Evolutionary conservation across 2,888 invertebrate genomes (phyloP), one percentile per base, ranked within the genome.

Genomic region (Megamerina dolium): DNA sequence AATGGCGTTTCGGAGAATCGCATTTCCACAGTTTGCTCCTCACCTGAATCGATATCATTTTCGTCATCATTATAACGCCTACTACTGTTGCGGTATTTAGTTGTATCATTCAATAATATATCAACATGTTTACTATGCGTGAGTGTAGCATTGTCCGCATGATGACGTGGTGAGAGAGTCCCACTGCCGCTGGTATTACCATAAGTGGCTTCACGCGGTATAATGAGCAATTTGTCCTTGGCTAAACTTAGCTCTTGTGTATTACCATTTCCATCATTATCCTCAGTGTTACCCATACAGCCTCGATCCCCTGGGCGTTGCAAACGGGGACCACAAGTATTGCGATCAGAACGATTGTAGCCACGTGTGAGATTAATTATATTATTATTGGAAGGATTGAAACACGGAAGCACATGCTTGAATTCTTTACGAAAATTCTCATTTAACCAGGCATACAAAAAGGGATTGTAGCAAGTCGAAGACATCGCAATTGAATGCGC

Each of bases 401-500:
- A 79, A 58, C 81, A 81, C 6, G 81, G 81, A 53, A 82, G 73
- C 44, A 87, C 78, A 66, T 83, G 82, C 63, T 86, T 89, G 68
- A 94, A 93, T 68, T 94, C 92, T 67, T 93, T 92, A 37, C 92
- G 81, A 63, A 95, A 95, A 50, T 71, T 72, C 50, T 94, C 94
- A 72, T 96, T 97, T 75, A 96, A 83, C 93, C 94, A 96, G 17
- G 94, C 94, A 70, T 96, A 96, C 32, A 96, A 80, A 64, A 96
- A 91, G 0, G 94, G 94, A 70, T 96, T 96, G 76, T 95, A 96
- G 68, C 94, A 92, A 0, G 92, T 93, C 37, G 93, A 93, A 42
- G 91, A 90, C 90, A 95, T 94, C 19, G 95, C 95, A 48, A 93
- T 78, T 18, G 90, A 82, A 67, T 95, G 95, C 2, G 87, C 84